These are phyloP conservation scores for Cynopterus sphinx DNA, from an alignment of 2,797 vertebrate species.

Conservation along the genomic window DNA sequence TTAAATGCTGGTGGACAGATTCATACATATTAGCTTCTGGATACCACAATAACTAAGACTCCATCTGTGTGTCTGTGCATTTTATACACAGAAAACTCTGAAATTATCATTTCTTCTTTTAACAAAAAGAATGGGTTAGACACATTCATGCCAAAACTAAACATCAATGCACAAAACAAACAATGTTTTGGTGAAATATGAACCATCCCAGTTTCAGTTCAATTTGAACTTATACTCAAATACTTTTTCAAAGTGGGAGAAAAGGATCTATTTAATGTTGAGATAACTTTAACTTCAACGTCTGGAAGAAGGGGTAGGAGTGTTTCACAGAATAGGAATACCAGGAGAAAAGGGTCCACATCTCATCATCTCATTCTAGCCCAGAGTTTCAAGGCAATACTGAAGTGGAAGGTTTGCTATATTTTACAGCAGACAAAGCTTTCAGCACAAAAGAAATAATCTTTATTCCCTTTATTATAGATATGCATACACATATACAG, in stretches of 20 bases:
- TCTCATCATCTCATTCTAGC: background rate
- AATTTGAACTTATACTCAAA: background rate
- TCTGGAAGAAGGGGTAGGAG: background rate
- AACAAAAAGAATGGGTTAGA: background rate
- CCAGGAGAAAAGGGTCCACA: background rate
- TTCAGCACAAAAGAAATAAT: background rate
- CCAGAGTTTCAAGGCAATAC: background rate
- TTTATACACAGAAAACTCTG: constrained; percentile 21
- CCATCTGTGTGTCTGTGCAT: constrained; percentile 12
- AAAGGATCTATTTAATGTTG: background rate
- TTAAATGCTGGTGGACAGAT: background rate
- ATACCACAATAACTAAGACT: constrained; percentile 45
- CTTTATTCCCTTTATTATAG: background rate
- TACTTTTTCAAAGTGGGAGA: background rate
- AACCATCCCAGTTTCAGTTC: background rate
- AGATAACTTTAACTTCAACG: background rate
- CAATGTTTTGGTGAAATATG: background rate
- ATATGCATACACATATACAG: background rate
- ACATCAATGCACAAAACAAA: background rate
- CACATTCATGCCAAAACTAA: background rate
- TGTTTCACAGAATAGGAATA: background rate
- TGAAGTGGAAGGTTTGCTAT: background rate
- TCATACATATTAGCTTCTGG: constrained; percentile 25
- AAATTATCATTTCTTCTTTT: constrained; percentile 38
- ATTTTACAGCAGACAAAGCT: background rate